phyloP scores from a whole-genome alignment of 2,113 vertebrate species.

The Poicephalus meyeri region DNA sequence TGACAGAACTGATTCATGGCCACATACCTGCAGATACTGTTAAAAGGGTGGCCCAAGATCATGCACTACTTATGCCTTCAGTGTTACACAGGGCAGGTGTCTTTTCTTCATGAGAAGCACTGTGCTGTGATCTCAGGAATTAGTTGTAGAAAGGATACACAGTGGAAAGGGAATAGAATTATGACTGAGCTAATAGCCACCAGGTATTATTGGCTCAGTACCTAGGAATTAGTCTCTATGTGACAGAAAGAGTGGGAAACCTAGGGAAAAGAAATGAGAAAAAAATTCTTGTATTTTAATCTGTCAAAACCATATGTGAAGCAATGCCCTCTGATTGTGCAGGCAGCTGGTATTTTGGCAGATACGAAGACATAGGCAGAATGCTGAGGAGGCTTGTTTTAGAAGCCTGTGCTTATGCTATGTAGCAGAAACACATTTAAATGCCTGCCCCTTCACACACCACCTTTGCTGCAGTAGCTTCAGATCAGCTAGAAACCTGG shows the following conservation, averaged over 20 bases:
- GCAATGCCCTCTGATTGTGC: background rate
- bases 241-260: background rate
- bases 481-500: background rate
- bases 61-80: background rate
- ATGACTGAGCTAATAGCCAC: background rate
- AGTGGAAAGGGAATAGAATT: background rate
- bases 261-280: background rate
- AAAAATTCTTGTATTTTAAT: background rate
- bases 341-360: conserved; percentile 23
- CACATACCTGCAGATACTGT: background rate
- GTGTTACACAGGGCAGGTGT: background rate
- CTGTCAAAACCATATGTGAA: background rate
- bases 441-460: background rate
- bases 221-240: background rate
- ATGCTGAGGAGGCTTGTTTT: background rate
- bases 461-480: fast-evolving
- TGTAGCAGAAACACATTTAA: background rate
- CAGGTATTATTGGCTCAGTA: background rate
- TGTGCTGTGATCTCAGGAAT: background rate
- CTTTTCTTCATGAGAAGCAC: background rate
- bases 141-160: background rate
- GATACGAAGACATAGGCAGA: background rate
- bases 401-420: background rate
- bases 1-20: background rate
- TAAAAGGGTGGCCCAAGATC: background rate